Percentiles rank a stretch among this genome's conserved stretches.
These are phyloP conservation scores for Cryptotermes secundus DNA, from an alignment of 1,140 invertebrate species.

Conservation along the genomic window DNA sequence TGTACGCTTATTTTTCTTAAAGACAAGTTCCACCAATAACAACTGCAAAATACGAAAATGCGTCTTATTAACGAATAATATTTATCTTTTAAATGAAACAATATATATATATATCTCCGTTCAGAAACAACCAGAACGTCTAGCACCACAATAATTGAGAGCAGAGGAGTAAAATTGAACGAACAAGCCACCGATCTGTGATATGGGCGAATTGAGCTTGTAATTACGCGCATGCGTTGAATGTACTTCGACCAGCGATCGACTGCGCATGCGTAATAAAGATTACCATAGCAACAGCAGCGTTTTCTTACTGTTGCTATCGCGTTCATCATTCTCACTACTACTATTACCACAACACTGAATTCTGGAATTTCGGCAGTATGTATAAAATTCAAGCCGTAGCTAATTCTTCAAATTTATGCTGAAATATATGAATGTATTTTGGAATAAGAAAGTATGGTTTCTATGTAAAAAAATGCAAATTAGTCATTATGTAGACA, in stretches of 20 bases:
- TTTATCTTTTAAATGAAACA: background rate
- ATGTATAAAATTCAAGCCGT: too few relatives aligned
- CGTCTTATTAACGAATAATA: conserved; percentile 13
- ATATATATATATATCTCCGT: background rate
- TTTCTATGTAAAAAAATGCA: too few relatives aligned
- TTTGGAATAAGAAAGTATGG: too few relatives aligned
- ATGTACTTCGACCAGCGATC: background rate
- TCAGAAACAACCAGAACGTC: background rate
- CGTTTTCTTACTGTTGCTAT: background rate
- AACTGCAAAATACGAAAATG: conserved; percentile 26
- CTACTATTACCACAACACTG: too few relatives aligned
- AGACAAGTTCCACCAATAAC: background rate
- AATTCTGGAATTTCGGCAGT: too few relatives aligned
- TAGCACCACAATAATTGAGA: conserved; percentile 14
- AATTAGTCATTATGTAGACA: too few relatives aligned
- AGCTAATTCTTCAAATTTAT: too few relatives aligned
- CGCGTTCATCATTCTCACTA: background rate
- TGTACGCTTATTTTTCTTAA: conserved; percentile 27
- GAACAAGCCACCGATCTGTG: background rate
- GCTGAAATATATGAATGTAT: too few relatives aligned
- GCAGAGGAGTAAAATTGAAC: background rate
- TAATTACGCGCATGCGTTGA: background rate
- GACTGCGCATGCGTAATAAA: background rate
- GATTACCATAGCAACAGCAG: background rate
- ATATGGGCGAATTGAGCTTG: conserved; percentile 1